Evolutionary conservation across 2,797 vertebrate species (phyloP), one percentile per base, ranked within the genome.

Genomic region (Eleutherodactylus coqui): DNA sequence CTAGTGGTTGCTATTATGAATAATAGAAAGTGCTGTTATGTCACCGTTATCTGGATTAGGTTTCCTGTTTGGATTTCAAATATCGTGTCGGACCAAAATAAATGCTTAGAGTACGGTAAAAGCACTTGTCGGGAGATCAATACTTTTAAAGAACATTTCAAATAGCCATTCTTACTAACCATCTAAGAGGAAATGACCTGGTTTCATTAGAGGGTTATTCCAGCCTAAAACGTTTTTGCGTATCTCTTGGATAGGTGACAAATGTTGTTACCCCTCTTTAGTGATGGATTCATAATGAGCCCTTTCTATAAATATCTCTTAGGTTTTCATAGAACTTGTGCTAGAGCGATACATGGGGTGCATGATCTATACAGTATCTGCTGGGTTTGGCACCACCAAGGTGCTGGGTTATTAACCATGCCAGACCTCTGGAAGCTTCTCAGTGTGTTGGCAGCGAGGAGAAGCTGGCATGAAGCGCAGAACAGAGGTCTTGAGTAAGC

Each of bases 1-100:
- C 60, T 27, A 62, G 27, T 24, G 34, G 67, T 70, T 70, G 67
- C 34, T 69, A 38, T 69, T 69, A 41, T n/a, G 67, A 70, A 43
- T 43, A 70, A 70, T 70, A 70, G 0, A n/a, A 43, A 70, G 36
- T 70, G 17, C 36, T 70, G 67, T 34, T 16, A 64, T 34, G 32
- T 70, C 29, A 17, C 36, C 3, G 1, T 70, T 70, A 41, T 70
- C 64, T 69, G 64, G 34, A 24, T 21, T 21, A 19, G 32, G 53
- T 55, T 29, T 62, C 21, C 10, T 41, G 19, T 24, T 36, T 24
- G 19, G 17, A 69, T 38, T 69, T 38, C 17, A 21, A 69, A 19
- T 67, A 16, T 2, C 17, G 14, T 32, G 8, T 60, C 13, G n/a
- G 29, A 32, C 60, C 27, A 64, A 64, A 29, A 64, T 64, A 60